phyloP scores from a whole-genome alignment of 2,888 invertebrate species.

The Lycaena phlaeas region DNA sequence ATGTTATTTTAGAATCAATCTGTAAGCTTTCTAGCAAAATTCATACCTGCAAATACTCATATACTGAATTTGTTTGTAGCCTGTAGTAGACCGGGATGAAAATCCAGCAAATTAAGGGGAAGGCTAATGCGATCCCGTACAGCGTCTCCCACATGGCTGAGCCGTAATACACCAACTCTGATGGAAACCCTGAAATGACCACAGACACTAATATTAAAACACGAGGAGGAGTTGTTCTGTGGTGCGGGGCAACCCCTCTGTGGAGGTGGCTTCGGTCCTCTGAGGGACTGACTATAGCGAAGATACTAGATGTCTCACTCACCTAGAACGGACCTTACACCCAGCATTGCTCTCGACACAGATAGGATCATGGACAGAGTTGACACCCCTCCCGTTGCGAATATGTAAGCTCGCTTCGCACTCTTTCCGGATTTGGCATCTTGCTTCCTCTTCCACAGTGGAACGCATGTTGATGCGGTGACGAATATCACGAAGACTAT shows the following conservation, averaged over 20 bases:
- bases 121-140: slow-evolving; percentile 86
- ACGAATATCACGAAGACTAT: slow-evolving; percentile 84
- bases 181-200: slow-evolving; percentile 83
- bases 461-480: slow-evolving; percentile 80
- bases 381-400: slow-evolving; percentile 83
- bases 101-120: slow-evolving; percentile 86
- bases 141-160: slow-evolving; percentile 92
- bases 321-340: slow-evolving; percentile 87
- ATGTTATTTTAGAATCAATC: too few species aligned
- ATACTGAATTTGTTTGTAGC: slow-evolving; percentile 87
- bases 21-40: too few species aligned
- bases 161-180: slow-evolving; percentile 87
- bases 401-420: slow-evolving; percentile 81
- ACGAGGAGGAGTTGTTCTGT: too few species aligned
- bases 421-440: slow-evolving; percentile 77
- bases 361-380: slow-evolving; percentile 88
- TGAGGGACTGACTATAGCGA: too few species aligned
- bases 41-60: slow-evolving; percentile 87
- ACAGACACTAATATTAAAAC: too few species aligned
- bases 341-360: slow-evolving; percentile 86
- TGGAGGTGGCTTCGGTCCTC: too few species aligned
- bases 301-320: too few species aligned
- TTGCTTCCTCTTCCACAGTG: slow-evolving; percentile 79
- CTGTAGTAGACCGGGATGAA: slow-evolving; percentile 90
- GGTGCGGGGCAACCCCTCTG: too few species aligned